Conservation (phyloP, 2,113 vertebrate genomes). For the Spermophilus dauricus region DNA sequence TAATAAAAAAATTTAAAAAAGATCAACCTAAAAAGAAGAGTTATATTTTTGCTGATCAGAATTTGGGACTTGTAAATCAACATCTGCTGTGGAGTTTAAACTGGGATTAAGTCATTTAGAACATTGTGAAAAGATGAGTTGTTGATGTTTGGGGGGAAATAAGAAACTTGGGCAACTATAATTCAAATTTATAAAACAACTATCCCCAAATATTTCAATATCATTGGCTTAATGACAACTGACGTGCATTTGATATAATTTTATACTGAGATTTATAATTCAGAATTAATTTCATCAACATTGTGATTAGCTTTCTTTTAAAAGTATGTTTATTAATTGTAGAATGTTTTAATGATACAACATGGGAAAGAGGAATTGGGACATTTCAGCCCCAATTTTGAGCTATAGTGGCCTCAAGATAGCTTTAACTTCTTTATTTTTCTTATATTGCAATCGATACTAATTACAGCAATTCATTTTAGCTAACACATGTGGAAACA, state of each 20-base stretch:
- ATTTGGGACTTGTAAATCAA: background rate
- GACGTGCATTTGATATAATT: conserved; percentile 1
- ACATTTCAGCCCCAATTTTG: conserved; percentile 73
- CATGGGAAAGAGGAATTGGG: conserved; percentile 43
- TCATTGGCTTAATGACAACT: conserved; percentile 41
- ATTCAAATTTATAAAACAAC: conserved; percentile 64
- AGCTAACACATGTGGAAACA: conserved; percentile 74
- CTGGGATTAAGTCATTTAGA: conserved; percentile 7
- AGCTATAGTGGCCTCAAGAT: conserved; percentile 76
- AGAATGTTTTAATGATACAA: conserved; percentile 57
- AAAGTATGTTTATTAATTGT: conserved; percentile 66
- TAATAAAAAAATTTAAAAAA: no score
- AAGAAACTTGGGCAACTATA: background rate
- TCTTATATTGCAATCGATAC: conserved; percentile 73
- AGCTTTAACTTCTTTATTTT: conserved; percentile 77
- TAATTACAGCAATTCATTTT: conserved; percentile 80
- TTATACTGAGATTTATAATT: conserved; percentile 60
- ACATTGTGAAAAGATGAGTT: conserved; percentile 37
- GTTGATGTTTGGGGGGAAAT: background rate
- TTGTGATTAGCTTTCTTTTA: conserved; percentile 61
- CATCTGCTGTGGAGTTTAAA: conserved; percentile 13
- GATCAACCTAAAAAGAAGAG: background rate
- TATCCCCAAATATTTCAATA: conserved; percentile 54
- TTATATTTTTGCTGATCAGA: background rate
- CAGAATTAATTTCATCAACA: conserved; percentile 59